Evolutionary conservation across 2,888 invertebrate genomes (phyloP).

Genomic region (Tachina lurida): DNA sequence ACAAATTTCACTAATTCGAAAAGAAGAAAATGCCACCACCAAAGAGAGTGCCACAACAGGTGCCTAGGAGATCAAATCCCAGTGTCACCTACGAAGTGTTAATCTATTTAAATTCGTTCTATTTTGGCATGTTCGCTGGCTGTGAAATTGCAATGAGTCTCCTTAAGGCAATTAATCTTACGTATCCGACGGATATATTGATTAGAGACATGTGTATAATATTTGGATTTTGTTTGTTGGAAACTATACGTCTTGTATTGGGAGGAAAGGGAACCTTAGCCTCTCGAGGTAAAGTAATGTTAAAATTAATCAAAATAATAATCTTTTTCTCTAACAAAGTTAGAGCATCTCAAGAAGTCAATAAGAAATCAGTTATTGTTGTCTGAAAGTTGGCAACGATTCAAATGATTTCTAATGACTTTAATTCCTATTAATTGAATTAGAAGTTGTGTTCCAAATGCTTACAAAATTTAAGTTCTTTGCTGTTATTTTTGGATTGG

Average conservation of each 20-base stretch:
- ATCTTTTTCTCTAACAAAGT: background rate
- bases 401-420: no score
- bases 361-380: no score
- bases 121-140: constrained; percentile 92
- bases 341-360: no score
- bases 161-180: constrained; percentile 91
- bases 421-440: no score
- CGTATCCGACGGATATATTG: constrained; percentile 89
- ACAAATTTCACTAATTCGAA: constrained; percentile 46
- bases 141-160: constrained; percentile 92
- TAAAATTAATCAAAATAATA: constrained; percentile 26
- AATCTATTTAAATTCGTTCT: constrained; percentile 92
- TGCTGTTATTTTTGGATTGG: no score
- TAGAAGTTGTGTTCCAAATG: no score
- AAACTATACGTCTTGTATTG: constrained; percentile 91
- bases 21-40: constrained; percentile 77
- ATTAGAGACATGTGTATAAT: constrained; percentile 91
- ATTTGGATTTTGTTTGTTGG: constrained; percentile 89
- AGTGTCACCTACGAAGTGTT: constrained; percentile 92
- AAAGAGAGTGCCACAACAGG: constrained; percentile 75
- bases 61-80: constrained; percentile 86
- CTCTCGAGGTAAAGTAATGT: constrained; percentile 78
- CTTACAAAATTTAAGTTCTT: no score
- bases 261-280: constrained; percentile 89
- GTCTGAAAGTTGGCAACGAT: no score